Evolutionary conservation across 2,113 vertebrate genomes (phyloP).

Genomic region (Shinisaurus crocodilurus): DNA sequence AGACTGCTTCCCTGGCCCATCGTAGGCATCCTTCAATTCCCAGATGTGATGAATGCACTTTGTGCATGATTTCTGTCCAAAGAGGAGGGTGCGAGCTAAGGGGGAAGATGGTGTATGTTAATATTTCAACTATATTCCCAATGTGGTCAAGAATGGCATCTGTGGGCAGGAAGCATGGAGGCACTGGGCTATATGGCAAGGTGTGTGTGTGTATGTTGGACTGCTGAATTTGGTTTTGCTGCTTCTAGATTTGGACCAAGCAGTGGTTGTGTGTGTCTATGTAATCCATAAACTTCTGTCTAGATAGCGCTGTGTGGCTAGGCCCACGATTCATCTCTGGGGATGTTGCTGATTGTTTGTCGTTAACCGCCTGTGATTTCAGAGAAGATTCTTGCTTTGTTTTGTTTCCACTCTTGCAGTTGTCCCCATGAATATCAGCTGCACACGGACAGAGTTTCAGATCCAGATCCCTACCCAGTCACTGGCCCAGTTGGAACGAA

Average conservation of each 20-base stretch:
- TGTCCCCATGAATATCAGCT: slow-evolving; percentile 94
- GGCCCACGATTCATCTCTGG: background rate
- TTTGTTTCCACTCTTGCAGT: slow-evolving; percentile 74
- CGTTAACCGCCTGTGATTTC: slow-evolving; percentile 3
- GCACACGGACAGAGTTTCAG: slow-evolving; percentile 94
- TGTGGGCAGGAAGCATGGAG: too few species aligned
- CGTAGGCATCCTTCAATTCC: too few species aligned
- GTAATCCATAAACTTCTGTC: background rate
- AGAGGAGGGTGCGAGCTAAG: too few species aligned
- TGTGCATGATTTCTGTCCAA: too few species aligned
- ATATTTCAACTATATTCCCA: too few species aligned
- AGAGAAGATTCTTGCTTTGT: background rate
- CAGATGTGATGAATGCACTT: too few species aligned
- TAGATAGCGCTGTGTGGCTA: background rate
- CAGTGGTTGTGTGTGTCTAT: background rate
- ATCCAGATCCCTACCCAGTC: slow-evolving; percentile 88
- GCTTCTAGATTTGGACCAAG: background rate
- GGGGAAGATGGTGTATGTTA: too few species aligned
- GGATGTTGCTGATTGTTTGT: background rate
- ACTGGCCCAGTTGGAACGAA: slow-evolving; percentile 87
- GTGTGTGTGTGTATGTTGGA: background rate
- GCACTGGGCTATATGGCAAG: background rate
- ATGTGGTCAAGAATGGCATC: too few species aligned
- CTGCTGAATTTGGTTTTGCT: background rate
- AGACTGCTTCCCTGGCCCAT: too few species aligned